Conservation (phyloP, 35 echinoderm and acorn worm genomes). For the Anneissia japonica region DNA sequence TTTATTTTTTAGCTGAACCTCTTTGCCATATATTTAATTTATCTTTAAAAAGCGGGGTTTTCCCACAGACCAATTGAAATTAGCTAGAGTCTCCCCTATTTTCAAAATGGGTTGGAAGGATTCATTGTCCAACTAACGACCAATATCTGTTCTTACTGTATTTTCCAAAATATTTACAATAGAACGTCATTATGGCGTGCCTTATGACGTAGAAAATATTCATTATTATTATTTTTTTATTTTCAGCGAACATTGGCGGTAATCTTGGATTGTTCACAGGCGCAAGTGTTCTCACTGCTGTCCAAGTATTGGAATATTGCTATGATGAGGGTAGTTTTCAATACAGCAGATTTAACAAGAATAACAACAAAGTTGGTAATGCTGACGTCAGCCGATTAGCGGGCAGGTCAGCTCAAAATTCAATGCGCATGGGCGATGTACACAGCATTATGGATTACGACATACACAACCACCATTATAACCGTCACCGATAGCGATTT, state of each 20-base stretch:
- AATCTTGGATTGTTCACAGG: conserved; percentile 91
- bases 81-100: no score
- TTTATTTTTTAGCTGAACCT: no score
- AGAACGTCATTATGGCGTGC: neutral
- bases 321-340: conserved; percentile 46
- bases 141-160: neutral
- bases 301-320: conserved; percentile 78
- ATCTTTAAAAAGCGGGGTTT: no score
- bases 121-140: no score
- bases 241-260: conserved; percentile 79
- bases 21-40: no score
- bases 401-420: neutral
- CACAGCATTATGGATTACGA: neutral
- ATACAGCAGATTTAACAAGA: neutral
- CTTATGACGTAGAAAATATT: neutral
- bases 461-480: neutral
- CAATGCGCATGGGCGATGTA: neutral
- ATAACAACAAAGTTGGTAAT: neutral
- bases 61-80: no score
- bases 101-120: no score
- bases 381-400: neutral
- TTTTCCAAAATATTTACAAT: neutral
- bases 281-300: conserved; percentile 64
- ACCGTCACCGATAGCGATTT: no score
- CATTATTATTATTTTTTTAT: neutral